Evolutionary conservation across 2,888 invertebrate species (phyloP).

Genomic region (Neoascia interrupta): DNA sequence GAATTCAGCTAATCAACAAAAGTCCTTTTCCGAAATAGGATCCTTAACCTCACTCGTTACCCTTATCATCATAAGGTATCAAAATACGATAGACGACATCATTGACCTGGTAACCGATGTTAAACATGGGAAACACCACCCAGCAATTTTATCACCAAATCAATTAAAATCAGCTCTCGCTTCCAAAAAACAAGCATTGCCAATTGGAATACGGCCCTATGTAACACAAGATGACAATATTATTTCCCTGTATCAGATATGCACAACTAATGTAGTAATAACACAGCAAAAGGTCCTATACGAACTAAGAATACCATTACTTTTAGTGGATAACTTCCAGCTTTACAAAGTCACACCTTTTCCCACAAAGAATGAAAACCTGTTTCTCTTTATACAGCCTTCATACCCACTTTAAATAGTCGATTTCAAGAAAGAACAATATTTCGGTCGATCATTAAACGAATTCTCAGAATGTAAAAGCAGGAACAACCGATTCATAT

Average conservation of each 20-base stretch:
- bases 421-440: not conserved
- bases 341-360: not conserved
- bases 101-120: not conserved
- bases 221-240: not conserved
- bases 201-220: not conserved
- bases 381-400: not conserved
- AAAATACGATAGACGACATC: not conserved
- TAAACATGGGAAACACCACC: constrained; percentile 1
- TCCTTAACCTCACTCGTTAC: not conserved
- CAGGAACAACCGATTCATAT: not conserved
- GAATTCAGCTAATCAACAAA: no score
- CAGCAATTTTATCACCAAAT: not conserved
- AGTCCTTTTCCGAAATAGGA: not conserved
- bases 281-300: no score
- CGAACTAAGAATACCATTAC: not conserved
- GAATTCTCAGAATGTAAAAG: not conserved
- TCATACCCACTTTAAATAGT: no score
- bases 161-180: not conserved
- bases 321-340: not conserved
- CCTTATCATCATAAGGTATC: not conserved
- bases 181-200: not conserved
- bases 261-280: no score
- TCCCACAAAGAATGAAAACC: not conserved
- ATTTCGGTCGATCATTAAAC: not conserved
- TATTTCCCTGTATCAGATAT: no score